Base-by-base conservation (phyloP, 2,888 invertebrate species). In the Apodemia duryi region DNA sequence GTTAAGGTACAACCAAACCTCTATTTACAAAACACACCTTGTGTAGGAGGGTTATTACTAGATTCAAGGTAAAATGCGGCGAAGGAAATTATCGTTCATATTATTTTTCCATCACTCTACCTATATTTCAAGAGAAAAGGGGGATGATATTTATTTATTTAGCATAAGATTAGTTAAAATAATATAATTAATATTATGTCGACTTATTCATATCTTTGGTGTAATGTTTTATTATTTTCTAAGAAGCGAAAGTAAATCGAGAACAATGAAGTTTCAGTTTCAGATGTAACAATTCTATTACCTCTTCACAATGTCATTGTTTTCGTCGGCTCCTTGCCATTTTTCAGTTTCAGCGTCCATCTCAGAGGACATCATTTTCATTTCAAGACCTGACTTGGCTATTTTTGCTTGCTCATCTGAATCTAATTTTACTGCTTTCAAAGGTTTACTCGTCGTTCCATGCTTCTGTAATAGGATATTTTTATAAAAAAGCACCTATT, bases 381-480 rank as follows among this genome's bases (percentile, higher is more conserved):
- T 98, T 90, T 99, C 99, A 71, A 98, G 89, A 43, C 98, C 99
- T 64, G 98, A 95, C 88, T 98, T 98, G 5, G 98, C 98, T 77
- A 98, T 98, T 91, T 98, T 98, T 62, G 98, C 98, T 92, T 98
- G 98, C 81, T 99, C 98, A 90, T 98, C 98, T 63, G 97, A 96
- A 90, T 98, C 98, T 75, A 98, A 87, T 78, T 96, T 94, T 61
- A 96, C 97, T 63, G 98, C 96, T 90, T 98, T 98, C 72, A 97
- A 84, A 60, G 98, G 97, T 89, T 98, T 98, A 77, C 96, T 96
- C 63, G 98, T 98, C 67, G 98, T 97, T 71, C 99, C 99, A 85
- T 99, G 98, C 95, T 98, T 99, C 98, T 99, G 86, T 63, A 87
- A 69, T 63, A 65, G 54, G 29, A 43, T 46, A n/a, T 61, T 52